Base-by-base conservation (phyloP, 2,888 invertebrate genomes). In the Tetanocera ferruginea region DNA sequence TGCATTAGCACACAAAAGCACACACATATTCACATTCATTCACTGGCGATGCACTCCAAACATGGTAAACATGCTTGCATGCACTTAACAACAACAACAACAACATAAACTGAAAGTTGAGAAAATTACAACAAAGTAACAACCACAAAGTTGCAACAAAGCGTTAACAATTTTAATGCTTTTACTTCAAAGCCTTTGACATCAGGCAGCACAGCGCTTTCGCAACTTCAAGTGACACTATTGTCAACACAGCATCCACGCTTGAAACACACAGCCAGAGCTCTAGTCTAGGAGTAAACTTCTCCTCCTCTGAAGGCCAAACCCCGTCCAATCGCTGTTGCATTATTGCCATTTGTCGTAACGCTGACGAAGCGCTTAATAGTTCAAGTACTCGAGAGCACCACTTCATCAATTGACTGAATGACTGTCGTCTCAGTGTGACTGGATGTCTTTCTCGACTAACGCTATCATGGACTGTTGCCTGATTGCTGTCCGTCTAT, bases 71-170 rank as follows among this genome's bases (percentile, higher is more conserved):
- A 19, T 43, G 43, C 43, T 11, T 11, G 43, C 11, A 43, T 43
- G 43, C 43, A 43, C 43, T 43, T 43, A 43, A 43, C 43, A 43
- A 43, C 43, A 57, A 57, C 19, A 25, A 57, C 23, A 57, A 14
- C 23, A 55, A 55, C 55, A 23, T 5, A 57, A 57, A 60, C 11
- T 17, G 60, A 25, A 23, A 5, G 28, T 17, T 28, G 28, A 25
- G 34, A 34, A 28, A 37, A 66, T 31, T 9, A n/a, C 64, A 19
- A 34, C 11, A 66, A 66, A 66, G 64, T 66, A 37, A 37, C 31
- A 66, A 66, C 64, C 64, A 34, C 64, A 66, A 66, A 66, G 37
- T 37, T 66, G n/a, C 64, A 66, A 66, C 64, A 66, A 31, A 66
- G 64, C 64, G 34, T 66, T n/a, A 66, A 66, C 37, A 66, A 66